Evolutionary conservation across 2,797 vertebrate genomes (phyloP).

Genomic region (Danio albolineatus): DNA sequence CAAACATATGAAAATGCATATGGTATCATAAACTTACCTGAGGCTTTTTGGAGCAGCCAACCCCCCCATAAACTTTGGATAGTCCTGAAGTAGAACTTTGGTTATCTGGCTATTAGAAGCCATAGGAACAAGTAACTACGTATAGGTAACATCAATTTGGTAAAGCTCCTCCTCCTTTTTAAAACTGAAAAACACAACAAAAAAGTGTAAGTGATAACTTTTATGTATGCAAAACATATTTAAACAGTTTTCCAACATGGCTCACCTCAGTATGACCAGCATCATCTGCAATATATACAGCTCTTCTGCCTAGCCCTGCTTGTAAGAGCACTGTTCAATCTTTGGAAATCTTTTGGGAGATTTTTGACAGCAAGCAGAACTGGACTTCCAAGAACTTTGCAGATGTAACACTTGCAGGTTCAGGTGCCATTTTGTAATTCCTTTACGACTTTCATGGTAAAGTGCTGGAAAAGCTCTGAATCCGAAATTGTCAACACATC

Average conservation of each 20-base stretch:
- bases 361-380: conserved; percentile 2
- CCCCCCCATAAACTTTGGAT: background rate
- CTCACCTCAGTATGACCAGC: conserved; percentile 12
- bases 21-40: too few species aligned
- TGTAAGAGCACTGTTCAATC: conserved; percentile 1
- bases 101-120: background rate
- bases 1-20: too few species aligned
- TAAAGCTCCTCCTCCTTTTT: background rate
- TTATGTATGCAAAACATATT: background rate
- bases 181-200: background rate
- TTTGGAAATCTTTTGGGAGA: conserved; percentile 8
- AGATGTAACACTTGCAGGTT: background rate
- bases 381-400: conserved; percentile 2
- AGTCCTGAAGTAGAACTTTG: background rate
- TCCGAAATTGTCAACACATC: too few species aligned
- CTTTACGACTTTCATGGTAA: background rate
- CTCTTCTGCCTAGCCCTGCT: conserved; percentile 15
- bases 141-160: background rate
- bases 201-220: background rate
- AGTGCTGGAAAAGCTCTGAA: conserved; percentile 13
- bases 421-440: background rate
- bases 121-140: background rate
- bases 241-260: too few species aligned
- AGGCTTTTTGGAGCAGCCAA: too few species aligned
- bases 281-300: background rate